phyloP scores from a whole-genome alignment of 2,888 invertebrate species.

The Chromoteleia sp. region DNA sequence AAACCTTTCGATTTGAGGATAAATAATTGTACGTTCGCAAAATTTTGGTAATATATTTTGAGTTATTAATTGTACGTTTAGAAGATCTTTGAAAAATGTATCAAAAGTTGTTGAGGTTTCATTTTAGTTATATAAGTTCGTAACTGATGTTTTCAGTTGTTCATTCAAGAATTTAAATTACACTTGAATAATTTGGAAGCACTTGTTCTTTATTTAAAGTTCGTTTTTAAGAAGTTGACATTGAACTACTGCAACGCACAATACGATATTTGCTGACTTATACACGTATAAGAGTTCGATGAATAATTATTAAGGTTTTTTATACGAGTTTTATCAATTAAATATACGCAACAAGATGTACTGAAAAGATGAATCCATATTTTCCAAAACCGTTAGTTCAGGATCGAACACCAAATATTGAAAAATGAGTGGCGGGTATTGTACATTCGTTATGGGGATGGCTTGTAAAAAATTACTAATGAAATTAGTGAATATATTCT shows the following conservation, averaged over 20 bases:
- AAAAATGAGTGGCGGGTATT: too few species aligned
- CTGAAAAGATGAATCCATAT: too few species aligned
- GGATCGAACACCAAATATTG: too few species aligned
- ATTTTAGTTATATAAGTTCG: slow-evolving; percentile 3
- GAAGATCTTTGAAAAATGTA: neutral
- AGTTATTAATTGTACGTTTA: neutral
- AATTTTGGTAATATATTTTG: neutral
- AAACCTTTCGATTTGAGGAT: slow-evolving; percentile 83
- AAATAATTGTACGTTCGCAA: slow-evolving; percentile 62
- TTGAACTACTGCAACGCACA: slow-evolving; percentile 34
- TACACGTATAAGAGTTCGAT: slow-evolving; percentile 35
- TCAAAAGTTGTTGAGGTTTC: slow-evolving; percentile 10
- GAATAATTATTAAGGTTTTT: slow-evolving; percentile 22
- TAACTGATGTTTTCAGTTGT: slow-evolving; percentile 39
- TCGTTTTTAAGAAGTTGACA: slow-evolving; percentile 6
- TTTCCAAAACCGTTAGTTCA: too few species aligned
- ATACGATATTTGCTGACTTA: slow-evolving; percentile 9
- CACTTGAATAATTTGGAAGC: neutral
- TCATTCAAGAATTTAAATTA: slow-evolving; percentile 1
- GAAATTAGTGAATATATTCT: too few species aligned
- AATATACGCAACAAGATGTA: slow-evolving; percentile 20
- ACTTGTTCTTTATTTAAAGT: neutral
- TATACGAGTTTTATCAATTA: slow-evolving; percentile 32
- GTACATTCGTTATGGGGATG: too few species aligned
- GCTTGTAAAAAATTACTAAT: too few species aligned